These are phyloP conservation scores for Ophioninae sp. DNA, from an alignment of 2,888 invertebrate species.

Conservation along the genomic window DNA sequence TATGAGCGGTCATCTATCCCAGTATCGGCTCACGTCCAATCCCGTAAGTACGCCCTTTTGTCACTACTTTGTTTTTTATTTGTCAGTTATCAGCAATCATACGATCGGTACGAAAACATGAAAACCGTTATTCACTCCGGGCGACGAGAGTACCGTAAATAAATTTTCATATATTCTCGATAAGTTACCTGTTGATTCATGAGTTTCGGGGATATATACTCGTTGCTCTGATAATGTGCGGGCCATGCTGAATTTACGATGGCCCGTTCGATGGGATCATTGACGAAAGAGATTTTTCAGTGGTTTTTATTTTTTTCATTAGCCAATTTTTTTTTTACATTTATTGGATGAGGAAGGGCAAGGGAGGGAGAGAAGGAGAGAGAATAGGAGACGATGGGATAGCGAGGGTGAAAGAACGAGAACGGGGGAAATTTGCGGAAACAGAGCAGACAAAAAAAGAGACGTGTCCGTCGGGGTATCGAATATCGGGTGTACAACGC, in stretches of 20 bases:
- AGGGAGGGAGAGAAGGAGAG: constrained; percentile 10
- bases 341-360: background rate
- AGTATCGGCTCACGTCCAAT: too few species aligned
- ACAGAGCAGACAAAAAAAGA: constrained; percentile 53
- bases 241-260: constrained; percentile 28
- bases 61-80: too few species aligned
- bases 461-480: constrained; percentile 48
- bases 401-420: constrained; percentile 12
- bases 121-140: too few species aligned
- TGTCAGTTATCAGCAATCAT: too few species aligned
- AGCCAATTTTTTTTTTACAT: constrained; percentile 31
- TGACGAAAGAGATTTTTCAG: constrained; percentile 34
- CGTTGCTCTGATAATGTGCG: background rate
- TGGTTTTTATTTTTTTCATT: constrained; percentile 34
- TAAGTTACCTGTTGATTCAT: constrained; percentile 54
- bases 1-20: too few species aligned
- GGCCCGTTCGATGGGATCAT: constrained; percentile 24
- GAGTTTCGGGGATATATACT: constrained; percentile 26
- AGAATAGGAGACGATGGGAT: constrained; percentile 55
- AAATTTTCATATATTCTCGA: background rate
- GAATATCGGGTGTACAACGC: constrained; percentile 56
- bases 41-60: too few species aligned
- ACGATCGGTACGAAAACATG: too few species aligned
- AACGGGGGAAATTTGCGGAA: constrained; percentile 47
- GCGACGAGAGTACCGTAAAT: background rate